Evolutionary conservation across 2,888 invertebrate species (phyloP), one percentile per base, ranked within the genome.

Genomic region (Erebia aethiops): DNA sequence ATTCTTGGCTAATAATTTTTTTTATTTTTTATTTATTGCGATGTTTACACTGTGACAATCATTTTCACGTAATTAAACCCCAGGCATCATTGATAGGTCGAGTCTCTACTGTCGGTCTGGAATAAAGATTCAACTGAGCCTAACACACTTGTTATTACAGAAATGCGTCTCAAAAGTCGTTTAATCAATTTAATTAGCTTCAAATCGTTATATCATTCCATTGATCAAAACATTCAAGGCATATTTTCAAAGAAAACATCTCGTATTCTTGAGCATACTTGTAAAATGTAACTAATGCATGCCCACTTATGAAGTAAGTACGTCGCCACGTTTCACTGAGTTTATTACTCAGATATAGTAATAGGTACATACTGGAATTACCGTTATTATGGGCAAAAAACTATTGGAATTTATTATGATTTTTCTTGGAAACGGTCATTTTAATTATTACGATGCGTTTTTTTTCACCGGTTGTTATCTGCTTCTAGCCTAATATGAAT

Each of bases 341-440:
- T 41, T 64, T 52, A 69, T 57, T 69, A 35, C 58, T 60, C 51
- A 60, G 60, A 10, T 18, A 70, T 62, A 60, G 49, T 62, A 49
- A 67, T 67, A 67, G 49, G 54, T 18, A 18, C 54, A 16, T 52
- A 52, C 58, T 66, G 60, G 56, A 41, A 56, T 57, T 49, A 26
- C 72, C 72, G 73, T 71, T 69, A 69, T 54, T 54, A 41, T 52
- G 66, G 52, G 60, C 73, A 73, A 69, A 67, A n/a, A 69, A 67
- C 62, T 11, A n/a, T 62, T 63, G 61, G 56, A 64, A 61, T 66
- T 67, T 63, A 69, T 73, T 67, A 70, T 57, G 62, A 69, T 70
- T 72, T 67, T 65, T 71, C 71, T 64, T 65, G 49, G 71, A 69
- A 71, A 69, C 65, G 61, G 69, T 65, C 68, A 71, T 71, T 61